Evolutionary conservation across 2,113 vertebrate genomes (phyloP), one percentile per base, ranked within the genome.

Genomic region (Mixornis gularis): DNA sequence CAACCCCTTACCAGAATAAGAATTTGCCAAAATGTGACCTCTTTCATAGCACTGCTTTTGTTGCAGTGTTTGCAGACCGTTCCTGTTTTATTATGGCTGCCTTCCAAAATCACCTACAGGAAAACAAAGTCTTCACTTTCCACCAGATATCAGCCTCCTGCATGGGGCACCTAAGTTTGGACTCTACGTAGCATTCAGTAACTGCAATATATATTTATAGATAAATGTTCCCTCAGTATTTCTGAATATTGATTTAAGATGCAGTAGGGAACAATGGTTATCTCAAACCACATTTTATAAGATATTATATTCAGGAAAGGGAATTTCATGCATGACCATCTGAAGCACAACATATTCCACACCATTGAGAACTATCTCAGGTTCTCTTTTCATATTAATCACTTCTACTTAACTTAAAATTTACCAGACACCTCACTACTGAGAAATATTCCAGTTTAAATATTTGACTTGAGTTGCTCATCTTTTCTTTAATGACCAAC

Each of bases 401-500:
- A 92, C 69, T 72, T 92, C 81, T 94, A 94, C 86, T 96, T 97
- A 94, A 96, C 96, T 96, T 96, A 95, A 96, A 86, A 96, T 95
- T 93, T 95, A 95, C 10, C 66, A 95, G 92, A 88, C 85, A 94
- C 40, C 81, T 95, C 43, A 95, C 41, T 66, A 56, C 58, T 76
- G 68, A 93, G 93, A 96, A 96, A 96, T 92, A 96, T 84, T 89
- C 77, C 90, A 92, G 69, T 71, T 91, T 88, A 91, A 90, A 86
- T 89, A 94, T 96, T 88, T 91, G 85, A 96, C 96, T 93, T 91
- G 34, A 95, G 90, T 93, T 95, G 72, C 72, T 95, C 95, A 89
- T 90, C 96, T 96, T 97, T 97, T 97, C 93, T 96, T 97, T 97
- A 97, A 97, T 93, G 94, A 93, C 85, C 86, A 94, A 97, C 83